Evolutionary conservation across 2,797 vertebrate genomes (phyloP).

Genomic region (Pseudochirops cupreus): DNA sequence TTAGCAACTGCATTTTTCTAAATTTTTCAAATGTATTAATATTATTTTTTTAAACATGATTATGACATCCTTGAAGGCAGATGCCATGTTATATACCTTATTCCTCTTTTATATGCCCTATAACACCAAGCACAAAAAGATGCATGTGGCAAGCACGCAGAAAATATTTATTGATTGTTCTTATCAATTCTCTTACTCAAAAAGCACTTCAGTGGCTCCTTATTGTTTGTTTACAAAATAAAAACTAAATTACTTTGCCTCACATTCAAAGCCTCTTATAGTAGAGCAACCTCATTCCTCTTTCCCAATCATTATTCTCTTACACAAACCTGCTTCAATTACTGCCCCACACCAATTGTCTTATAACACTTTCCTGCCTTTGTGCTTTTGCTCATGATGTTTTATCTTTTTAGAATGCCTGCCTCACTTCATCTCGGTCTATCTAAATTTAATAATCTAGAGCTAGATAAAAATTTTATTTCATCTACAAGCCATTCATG

Average conservation of each 20-base stretch:
- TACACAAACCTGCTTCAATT: too few relatives aligned
- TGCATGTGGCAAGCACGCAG: not conserved
- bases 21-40: not conserved
- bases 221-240: not conserved
- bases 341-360: too few relatives aligned
- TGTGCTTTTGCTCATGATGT: not conserved
- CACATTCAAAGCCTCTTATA: not conserved
- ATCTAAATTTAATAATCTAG: not conserved
- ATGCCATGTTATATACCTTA: not conserved
- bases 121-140: not conserved
- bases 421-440: not conserved
- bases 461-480: not conserved
- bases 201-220: not conserved
- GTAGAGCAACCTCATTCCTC: not conserved
- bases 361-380: not conserved
- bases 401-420: not conserved
- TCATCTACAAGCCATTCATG: not conserved
- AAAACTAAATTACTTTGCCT: not conserved
- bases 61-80: not conserved
- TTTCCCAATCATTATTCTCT: not conserved
- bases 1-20: not conserved
- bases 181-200: not conserved
- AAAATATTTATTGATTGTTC: not conserved
- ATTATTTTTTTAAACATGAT: not conserved
- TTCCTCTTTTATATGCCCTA: not conserved